phyloP scores from a whole-genome alignment of 2,888 invertebrate genomes.

The Scotopteryx bipunctaria region DNA sequence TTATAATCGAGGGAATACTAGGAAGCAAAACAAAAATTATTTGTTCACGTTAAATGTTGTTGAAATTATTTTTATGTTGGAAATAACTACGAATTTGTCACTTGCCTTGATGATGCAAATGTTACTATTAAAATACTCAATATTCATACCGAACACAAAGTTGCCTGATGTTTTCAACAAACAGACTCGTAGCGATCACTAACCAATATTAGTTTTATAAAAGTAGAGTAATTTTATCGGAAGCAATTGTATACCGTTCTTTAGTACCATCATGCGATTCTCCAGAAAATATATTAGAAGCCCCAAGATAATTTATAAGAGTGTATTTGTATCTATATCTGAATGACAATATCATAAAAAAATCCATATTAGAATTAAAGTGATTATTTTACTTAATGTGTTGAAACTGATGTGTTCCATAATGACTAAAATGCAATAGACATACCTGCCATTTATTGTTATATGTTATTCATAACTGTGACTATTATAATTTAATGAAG shows the following conservation, averaged over 20 bases:
- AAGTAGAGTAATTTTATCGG: too few species aligned
- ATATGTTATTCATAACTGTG: constrained; percentile 30
- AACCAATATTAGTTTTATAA: not conserved
- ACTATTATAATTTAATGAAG: constrained; percentile 28
- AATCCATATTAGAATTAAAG: constrained; percentile 23
- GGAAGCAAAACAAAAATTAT: constrained; percentile 42
- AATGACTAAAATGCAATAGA: constrained; percentile 71
- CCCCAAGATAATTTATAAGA: constrained; percentile 16
- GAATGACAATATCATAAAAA: constrained; percentile 22
- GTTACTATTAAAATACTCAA: constrained; percentile 51
- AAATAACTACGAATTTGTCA: constrained; percentile 51
- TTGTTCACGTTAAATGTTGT: constrained; percentile 54
- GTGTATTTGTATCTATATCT: constrained; percentile 34
- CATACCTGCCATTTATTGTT: constrained; percentile 65
- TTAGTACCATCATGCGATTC: not conserved
- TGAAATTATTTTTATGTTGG: constrained; percentile 50
- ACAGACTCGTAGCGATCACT: not conserved
- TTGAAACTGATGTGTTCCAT: constrained; percentile 67
- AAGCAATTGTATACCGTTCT: not conserved
- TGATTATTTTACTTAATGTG: constrained; percentile 36
- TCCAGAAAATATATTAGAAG: constrained; percentile 6
- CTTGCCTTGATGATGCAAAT: constrained; percentile 45
- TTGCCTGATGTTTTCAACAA: constrained; percentile 14
- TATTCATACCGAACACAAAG: constrained; percentile 33
- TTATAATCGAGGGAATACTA: constrained; percentile 40